Conservation (phyloP, 2,113 vertebrate species). For the Acanthisitta chloris region DNA sequence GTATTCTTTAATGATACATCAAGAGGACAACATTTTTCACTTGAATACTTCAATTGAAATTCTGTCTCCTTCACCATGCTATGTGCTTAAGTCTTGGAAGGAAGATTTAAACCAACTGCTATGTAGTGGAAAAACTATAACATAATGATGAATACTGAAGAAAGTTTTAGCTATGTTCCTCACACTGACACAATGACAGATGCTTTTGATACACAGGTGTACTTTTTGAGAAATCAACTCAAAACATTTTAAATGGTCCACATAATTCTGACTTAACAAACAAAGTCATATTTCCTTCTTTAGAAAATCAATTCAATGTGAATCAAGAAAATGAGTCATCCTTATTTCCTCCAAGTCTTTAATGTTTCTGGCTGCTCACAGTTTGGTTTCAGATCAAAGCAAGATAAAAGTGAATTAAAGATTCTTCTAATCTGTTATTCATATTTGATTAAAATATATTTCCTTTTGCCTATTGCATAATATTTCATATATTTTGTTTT, state of each 20-base stretch:
- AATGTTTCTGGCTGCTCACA: not conserved
- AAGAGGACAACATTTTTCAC: not conserved
- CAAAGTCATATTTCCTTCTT: not conserved
- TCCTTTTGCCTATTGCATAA: not conserved
- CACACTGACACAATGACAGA: not conserved
- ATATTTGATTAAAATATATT: slow-evolving; percentile 12
- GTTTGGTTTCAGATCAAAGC: slow-evolving; percentile 27
- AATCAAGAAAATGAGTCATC: not conserved
- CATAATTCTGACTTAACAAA: not conserved
- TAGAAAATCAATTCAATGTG: not conserved
- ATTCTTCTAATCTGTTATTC: slow-evolving; percentile 23
- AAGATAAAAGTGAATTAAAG: slow-evolving; percentile 37
- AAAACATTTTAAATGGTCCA: not conserved
- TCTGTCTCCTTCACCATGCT: not conserved
- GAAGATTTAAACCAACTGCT: not conserved
- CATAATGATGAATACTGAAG: not conserved
- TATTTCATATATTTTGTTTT: not conserved
- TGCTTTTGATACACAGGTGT: not conserved
- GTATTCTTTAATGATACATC: not conserved
- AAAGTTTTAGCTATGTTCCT: not conserved
- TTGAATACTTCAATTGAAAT: not conserved
- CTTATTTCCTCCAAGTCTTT: not conserved
- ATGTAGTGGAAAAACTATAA: not conserved
- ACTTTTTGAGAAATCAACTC: not conserved
- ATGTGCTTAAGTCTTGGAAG: not conserved